phyloP scores from a whole-genome alignment of 2,888 invertebrate species.

The Drosophila tanythrix region DNA sequence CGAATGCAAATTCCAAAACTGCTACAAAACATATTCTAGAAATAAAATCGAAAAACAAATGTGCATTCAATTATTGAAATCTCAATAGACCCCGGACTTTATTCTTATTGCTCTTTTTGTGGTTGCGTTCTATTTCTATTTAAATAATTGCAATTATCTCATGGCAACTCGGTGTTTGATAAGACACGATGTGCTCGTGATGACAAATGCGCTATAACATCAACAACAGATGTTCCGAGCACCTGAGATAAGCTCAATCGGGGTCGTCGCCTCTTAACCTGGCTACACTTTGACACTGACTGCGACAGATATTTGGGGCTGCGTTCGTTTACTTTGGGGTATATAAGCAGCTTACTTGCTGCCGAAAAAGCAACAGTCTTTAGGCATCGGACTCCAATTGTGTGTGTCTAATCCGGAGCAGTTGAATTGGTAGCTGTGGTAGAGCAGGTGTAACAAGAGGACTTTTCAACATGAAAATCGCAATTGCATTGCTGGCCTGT shows the following conservation, averaged over 20 bases:
- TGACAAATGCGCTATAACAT: slow-evolving; percentile 17
- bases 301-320: slow-evolving; percentile 16
- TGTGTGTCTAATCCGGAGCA: slow-evolving; percentile 65
- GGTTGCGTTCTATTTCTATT: background rate
- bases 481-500: slow-evolving; percentile 75
- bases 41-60: slow-evolving; percentile 57
- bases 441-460: slow-evolving; percentile 30
- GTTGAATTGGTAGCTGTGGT: slow-evolving; percentile 38
- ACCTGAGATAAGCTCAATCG: slow-evolving; percentile 56
- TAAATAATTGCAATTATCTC: slow-evolving; percentile 15
- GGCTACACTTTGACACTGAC: background rate
- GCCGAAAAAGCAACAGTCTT: slow-evolving; percentile 65
- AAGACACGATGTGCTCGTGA: slow-evolving; percentile 24
- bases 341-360: slow-evolving; percentile 40
- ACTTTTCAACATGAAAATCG: slow-evolving; percentile 73
- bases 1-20: slow-evolving; percentile 50
- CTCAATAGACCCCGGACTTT: slow-evolving; percentile 21
- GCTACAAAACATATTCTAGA: slow-evolving; percentile 65
- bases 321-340: slow-evolving; percentile 16
- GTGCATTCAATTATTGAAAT: slow-evolving; percentile 36
- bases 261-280: slow-evolving; percentile 2
- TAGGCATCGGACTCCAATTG: slow-evolving; percentile 68
- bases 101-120: background rate
- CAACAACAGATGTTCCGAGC: slow-evolving; percentile 39
- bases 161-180: slow-evolving; percentile 46